Base-by-base conservation (phyloP, 2,888 invertebrate species). In the Sphinx pinastri region DNA sequence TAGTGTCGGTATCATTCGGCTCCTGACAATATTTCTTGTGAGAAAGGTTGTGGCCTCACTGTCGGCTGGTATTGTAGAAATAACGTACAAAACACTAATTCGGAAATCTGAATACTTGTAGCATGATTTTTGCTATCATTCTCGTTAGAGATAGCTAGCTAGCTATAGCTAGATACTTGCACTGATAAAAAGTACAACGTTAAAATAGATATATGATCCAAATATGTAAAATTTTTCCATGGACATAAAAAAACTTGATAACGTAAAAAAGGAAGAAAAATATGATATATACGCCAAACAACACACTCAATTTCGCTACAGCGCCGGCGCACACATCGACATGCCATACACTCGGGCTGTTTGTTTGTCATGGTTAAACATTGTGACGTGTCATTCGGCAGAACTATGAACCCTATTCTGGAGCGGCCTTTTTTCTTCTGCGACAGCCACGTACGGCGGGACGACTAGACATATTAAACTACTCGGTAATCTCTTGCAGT, bases 261-360 rank as follows among this genome's bases (percentile, higher is more conserved):
- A 19, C 12, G 57, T 51, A 58, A 47, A 16, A 63, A 63, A 49
- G 19, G 6, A 12, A 19, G 7, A 19, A 63, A 19, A 10, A 55
- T 19, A 63, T 25, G 10, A 57, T 25, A 57, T 31, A 12, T 57
- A 19, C 63, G 60, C 60, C 60, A 60, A 60, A 60, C 16, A 47
- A 47, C 47, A 60, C 47, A 60, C 47, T 60, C 47, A 60, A 47
- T 47, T 60, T 60, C 25, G 57, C 47, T 60, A 73, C 72, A 70
- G 25, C 68, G 71, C 52, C 70, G 54, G 47, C 47, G 47, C 25
- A 57, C 13, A 12, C 16, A 12, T 16, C 11, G 19, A 57, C 54
- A 10, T n/a, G 57, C 25, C 19, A 72, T 70, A 71, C 60, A 67
- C 38, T 60, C 68, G 45, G 71, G 68, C 67, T 71, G 70, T 71